Evolutionary conservation across 2,888 invertebrate species (phyloP).

Genomic region (Drosophila lutescens): DNA sequence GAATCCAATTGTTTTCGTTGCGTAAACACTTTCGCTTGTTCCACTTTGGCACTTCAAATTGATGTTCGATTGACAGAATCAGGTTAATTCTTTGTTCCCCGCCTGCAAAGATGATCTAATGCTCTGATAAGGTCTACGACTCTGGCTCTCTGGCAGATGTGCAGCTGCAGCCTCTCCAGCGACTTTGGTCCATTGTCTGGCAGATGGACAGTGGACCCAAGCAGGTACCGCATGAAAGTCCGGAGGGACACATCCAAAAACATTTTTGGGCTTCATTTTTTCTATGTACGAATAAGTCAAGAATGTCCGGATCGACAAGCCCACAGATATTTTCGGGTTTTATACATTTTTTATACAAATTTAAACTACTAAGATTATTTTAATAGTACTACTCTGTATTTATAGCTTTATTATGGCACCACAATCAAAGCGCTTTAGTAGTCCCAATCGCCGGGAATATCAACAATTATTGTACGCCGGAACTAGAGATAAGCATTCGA

Average conservation of each 20-base stretch:
- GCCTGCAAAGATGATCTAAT: conserved; percentile 51
- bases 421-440: conserved; percentile 19
- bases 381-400: conserved; percentile 1
- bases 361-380: conserved; percentile 2
- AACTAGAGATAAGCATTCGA: conserved; percentile 25
- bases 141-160: conserved; percentile 42
- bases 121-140: conserved; percentile 53
- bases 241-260: no score
- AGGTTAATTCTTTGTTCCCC: conserved; percentile 70
- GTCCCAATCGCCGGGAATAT: conserved; percentile 11
- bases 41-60: conserved; percentile 40
- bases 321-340: neutral
- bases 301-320: no score
- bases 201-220: conserved; percentile 22
- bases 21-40: conserved; percentile 51
- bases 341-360: neutral
- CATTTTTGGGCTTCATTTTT: no score
- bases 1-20: conserved; percentile 17
- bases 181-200: conserved; percentile 28
- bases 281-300: no score
- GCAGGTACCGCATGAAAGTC: conserved; percentile 37
- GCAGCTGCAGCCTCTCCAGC: conserved; percentile 26
- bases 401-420: neutral
- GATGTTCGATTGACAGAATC: conserved; percentile 63
- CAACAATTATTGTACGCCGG: conserved; percentile 16